Base-by-base conservation (phyloP, 1,140 invertebrate genomes). In the Eumeta japonica region DNA sequence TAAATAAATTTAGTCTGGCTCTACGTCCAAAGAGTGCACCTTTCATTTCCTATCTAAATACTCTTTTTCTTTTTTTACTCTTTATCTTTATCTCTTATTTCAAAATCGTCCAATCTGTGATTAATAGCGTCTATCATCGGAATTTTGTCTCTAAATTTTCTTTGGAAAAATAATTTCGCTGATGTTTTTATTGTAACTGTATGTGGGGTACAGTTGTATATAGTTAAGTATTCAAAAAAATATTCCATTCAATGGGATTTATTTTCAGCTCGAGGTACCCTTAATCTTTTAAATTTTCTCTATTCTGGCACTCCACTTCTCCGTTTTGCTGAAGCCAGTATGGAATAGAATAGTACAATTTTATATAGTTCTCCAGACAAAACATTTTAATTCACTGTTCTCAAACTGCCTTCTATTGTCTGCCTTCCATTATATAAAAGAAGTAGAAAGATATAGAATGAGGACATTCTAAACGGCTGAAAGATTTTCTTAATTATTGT, bases 271-370 rank as follows among this genome's bases (percentile, higher is more conserved):
- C 13, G 28, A 30, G 7, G 4, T 5, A 30, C 13, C 39, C 60
- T 62, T 19, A 56, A 18, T 7, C 28, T 5, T 30, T 30, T 30
- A 9, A 30, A 12, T 7, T 38, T 18, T 37, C 36, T 17, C 46
- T 16, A 28, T 62, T 60, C 41, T 55, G 52, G n/a, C 44, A 37
- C 32, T 63, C 55, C 2, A 59, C 48, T 44, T 58, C 50, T 2
- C 48, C 46, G 29, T 58, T 56, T 36, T 42, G 37, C 45, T 46
- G 45, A 1, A 51, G 45, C 51, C 45, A 54, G 31, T 45, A 48
- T 2, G 28, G 28, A 10, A 30, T 12, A 4, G 28, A 9, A 12
- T 30, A 4, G 12, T 30, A 5, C 5, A 30, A 5, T 10, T 5
- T 30, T 30, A 30, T 30, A 12, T 12, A 5, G 4, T 12, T 12